Base-by-base conservation (phyloP, 2,113 vertebrate species). In the Phrynosoma platyrhinos region DNA sequence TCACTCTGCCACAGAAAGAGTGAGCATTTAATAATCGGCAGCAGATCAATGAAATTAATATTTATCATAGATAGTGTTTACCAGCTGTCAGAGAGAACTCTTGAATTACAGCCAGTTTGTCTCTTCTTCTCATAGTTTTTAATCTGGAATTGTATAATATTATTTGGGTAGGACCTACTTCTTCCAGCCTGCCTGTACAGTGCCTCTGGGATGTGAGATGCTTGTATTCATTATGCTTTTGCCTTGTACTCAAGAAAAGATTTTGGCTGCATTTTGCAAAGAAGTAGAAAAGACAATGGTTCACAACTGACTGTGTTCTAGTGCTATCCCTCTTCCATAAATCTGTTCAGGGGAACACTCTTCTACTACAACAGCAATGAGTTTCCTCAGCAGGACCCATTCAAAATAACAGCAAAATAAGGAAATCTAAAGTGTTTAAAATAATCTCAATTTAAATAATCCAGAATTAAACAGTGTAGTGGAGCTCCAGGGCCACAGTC, bases 11-110 rank as follows among this genome's bases (percentile, higher is more conserved):
- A 86, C 20, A 47, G 52, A 32, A 87, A 52, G 68, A 40, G 16
- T 62, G 23, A 30, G 4, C 47, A 62, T 42, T 81, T 81, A 32
- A 40, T n/a, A 20, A 74, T 18, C 16, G 42, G 36, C 52, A 89
- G 62, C 21, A 87, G 91, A 85, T 9, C 92, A 91, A 83, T 85
- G 87, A 23, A 91, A 10, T 53, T 69, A 32, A 23, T n/a, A 83
- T 4, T 88, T 42, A 47, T 2, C 66, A 90, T n/a, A 7, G 47
- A 77, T 79, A 42, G 86, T 91, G 87, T 72, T 71, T 13, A 9
- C 64, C 78, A 86, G 62, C 7, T 91, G 64, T 84, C 1, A 5
- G 1, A 74, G 10, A 90, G 27, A 81, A n/a, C 72, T 90, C 5
- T 2, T 0, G 25, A 89, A 66, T 91, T 82, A 21, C 27, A 25